Evolutionary conservation across 1,140 invertebrate species (phyloP).

Genomic region (Hestina assimilis): DNA sequence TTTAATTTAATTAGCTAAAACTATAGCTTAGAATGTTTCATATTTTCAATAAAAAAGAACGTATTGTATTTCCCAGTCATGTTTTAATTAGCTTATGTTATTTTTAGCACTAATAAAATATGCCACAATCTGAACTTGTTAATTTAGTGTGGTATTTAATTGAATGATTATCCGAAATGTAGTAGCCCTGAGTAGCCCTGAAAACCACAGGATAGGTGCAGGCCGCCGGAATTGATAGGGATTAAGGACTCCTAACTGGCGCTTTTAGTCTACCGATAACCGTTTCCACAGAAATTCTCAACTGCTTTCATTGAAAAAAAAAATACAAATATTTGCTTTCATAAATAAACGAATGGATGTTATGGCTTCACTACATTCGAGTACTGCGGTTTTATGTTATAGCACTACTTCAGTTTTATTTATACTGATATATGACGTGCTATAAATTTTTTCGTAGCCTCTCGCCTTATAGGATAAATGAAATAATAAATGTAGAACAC

Average conservation of each 20-base stretch:
- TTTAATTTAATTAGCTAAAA: too few relatives aligned
- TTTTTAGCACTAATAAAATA: too few relatives aligned
- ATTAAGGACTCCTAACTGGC: slow-evolving; percentile 20
- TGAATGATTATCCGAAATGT: not conserved
- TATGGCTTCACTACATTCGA: not conserved
- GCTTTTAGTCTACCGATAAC: slow-evolving; percentile 15
- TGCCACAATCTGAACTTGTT: too few relatives aligned
- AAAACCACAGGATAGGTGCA: slow-evolving; percentile 8
- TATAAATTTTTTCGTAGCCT: too few relatives aligned
- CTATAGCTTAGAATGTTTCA: too few relatives aligned
- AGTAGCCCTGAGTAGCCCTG: slow-evolving; percentile 12
- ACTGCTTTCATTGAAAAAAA: slow-evolving; percentile 5
- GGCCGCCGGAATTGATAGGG: slow-evolving; percentile 7
- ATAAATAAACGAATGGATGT: not conserved
- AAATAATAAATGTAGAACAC: too few relatives aligned
- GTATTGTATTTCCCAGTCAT: too few relatives aligned
- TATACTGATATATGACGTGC: too few relatives aligned
- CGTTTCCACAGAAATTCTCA: slow-evolving; percentile 9
- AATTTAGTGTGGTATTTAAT: too few relatives aligned
- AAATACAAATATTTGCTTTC: slow-evolving; percentile 10
- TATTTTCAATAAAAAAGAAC: too few relatives aligned
- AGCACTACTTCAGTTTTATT: not conserved
- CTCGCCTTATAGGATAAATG: too few relatives aligned
- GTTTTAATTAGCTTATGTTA: too few relatives aligned
- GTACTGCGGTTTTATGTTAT: not conserved